These are phyloP conservation scores for Nettapus auritus DNA, from an alignment of 2,113 vertebrate species.

Conservation along the genomic window DNA sequence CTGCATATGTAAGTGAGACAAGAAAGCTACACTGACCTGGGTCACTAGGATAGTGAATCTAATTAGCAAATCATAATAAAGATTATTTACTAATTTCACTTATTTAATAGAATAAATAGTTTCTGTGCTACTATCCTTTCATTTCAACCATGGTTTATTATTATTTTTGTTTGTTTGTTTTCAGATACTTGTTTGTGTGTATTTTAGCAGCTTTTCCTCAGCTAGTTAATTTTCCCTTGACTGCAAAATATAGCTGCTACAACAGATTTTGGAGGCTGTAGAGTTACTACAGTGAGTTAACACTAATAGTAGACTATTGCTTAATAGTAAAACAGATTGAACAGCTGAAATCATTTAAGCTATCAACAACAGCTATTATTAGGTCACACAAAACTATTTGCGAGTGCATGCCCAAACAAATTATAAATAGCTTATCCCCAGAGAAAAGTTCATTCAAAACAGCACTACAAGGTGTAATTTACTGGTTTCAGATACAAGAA, in stretches of 20 bases:
- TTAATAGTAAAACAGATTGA: background rate
- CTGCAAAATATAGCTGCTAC: background rate
- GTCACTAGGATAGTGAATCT: background rate
- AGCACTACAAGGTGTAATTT: accelerated
- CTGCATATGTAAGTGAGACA: background rate
- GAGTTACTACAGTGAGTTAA: background rate
- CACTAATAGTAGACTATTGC: background rate
- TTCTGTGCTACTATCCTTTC: background rate
- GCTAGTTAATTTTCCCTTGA: background rate
- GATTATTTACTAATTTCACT: no score
- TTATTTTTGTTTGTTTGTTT: background rate
- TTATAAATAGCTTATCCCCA: background rate
- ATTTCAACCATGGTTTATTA: background rate
- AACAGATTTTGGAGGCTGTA: background rate
- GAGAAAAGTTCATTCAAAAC: background rate
- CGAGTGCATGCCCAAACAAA: background rate
- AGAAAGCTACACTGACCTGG: background rate
- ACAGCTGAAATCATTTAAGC: background rate
- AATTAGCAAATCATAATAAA: background rate
- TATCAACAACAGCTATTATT: background rate
- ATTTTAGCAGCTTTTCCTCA: background rate
- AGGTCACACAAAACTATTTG: background rate
- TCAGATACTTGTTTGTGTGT: background rate
- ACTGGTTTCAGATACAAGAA: background rate
- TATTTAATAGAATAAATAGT: no score